These are phyloP conservation scores for Aproaerema taeniolella DNA, from an alignment of 2,888 invertebrate species.

Conservation along the genomic window DNA sequence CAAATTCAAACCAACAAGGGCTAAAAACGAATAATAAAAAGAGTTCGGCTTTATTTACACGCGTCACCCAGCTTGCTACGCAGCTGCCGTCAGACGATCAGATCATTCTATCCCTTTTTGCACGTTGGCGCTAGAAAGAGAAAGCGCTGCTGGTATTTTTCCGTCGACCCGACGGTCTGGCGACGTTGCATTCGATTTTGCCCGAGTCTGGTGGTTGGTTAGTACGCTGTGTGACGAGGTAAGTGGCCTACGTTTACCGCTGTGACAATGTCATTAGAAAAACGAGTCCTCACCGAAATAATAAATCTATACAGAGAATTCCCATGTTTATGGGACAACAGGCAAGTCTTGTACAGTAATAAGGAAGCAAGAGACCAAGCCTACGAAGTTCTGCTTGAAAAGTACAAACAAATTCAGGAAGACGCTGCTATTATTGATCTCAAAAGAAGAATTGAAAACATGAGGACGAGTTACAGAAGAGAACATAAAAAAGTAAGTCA, in stretches of 20 bases:
- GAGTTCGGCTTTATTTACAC: too few species aligned
- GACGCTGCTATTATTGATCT: conserved; percentile 16
- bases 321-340: conserved; percentile 28
- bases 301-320: conserved; percentile 20
- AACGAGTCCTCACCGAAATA: conserved; percentile 17
- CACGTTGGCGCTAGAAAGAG: conserved; percentile 19
- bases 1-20: too few species aligned
- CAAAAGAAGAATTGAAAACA: conserved; percentile 29
- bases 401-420: conserved; percentile 16
- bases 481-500: conserved; percentile 27
- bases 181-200: conserved; percentile 8
- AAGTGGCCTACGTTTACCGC: conserved; percentile 6
- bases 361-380: conserved; percentile 18
- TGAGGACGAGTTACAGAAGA: conserved; percentile 28
- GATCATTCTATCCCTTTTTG: conserved; percentile 17
- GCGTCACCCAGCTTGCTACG: too few species aligned
- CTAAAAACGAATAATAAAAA: too few species aligned
- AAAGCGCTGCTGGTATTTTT: conserved; percentile 14
- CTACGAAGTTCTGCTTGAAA: conserved; percentile 21
- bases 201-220: conserved; percentile 14
- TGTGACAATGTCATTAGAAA: conserved; percentile 15
- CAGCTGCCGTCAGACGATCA: conserved; percentile 1
- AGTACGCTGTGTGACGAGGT: conserved; percentile 19
- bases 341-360: conserved; percentile 20
- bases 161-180: conserved; percentile 17